Evolutionary conservation across 2,113 vertebrate genomes (phyloP).

Genomic region (Mobula birostris): DNA sequence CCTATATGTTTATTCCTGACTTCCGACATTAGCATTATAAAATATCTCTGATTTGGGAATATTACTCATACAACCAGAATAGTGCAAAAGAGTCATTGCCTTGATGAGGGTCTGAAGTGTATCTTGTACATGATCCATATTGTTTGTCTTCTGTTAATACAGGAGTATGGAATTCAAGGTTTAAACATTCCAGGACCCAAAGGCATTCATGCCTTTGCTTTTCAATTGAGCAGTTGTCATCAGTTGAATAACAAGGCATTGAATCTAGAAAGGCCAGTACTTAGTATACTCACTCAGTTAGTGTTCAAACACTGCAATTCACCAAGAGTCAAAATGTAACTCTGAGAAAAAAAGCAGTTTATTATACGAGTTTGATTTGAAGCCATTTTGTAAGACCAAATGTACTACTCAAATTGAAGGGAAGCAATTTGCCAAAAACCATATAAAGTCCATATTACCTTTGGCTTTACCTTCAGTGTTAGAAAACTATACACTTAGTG

Average conservation of each 20-base stretch:
- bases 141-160: not conserved
- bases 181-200: not conserved
- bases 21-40: not conserved
- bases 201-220: not conserved
- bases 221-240: slow-evolving; percentile 9
- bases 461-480: not conserved
- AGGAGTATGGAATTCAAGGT: not conserved
- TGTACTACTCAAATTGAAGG: not conserved
- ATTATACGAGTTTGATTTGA: not conserved
- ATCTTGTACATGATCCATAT: too few relatives aligned
- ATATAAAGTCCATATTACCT: not conserved
- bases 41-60: not conserved
- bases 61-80: not conserved
- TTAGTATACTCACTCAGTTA: not conserved
- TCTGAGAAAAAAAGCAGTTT: not conserved
- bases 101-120: too few relatives aligned
- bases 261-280: not conserved
- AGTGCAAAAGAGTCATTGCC: not conserved
- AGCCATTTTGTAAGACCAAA: not conserved
- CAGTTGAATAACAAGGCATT: not conserved
- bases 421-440: not conserved
- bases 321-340: not conserved
- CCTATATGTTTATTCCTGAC: not conserved
- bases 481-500: not conserved
- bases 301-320: not conserved